Base-by-base conservation (phyloP, 2,888 invertebrate species). In the Villa cingulata region DNA sequence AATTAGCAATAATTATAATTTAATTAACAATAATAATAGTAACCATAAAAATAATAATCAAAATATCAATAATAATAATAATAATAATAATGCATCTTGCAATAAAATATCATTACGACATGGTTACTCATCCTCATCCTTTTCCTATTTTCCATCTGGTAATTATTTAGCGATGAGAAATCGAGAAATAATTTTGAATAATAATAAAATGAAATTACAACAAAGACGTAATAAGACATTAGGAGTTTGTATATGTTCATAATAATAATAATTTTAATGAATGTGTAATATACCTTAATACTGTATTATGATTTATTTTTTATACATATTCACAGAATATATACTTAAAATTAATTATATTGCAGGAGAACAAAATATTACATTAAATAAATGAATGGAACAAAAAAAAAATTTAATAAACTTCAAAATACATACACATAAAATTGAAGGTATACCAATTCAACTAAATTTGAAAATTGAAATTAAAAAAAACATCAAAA, bases 191-290 rank as follows among this genome's bases (percentile, higher is more conserved):
- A 32, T 12, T 32, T 32, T 32, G 4, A 9, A 32, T 32, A 32
- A 32, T 12, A 32, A 12, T 5, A 7, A 12, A 51, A 49, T 47
- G 49, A 51, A 48, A 50, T 45, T 49, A 46, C 46, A 38, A 27
- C 46, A 49, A 59, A 64, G 50, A 61, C 65, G 56, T 41, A 65
- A 67, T 52, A 37, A 46, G 36, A 23, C 45, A 20, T 64, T 66
- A 51, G 65, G 65, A 57, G 61, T 68, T 53, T 68, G 67, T 61
- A 64, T 68, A 63, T 68, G 67, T 65, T 68, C 67, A 65, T 68
- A 67, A 12, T 12, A 3, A 12, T 32, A 12, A 12, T 5, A 5
- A 32, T 12, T 32, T 12, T 32, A 27, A 32, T 32, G 12, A 23
- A 23, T 23, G 7, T 23, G 23, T 7, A 4, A 23, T 23, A n/a